Evolutionary conservation across 2,888 invertebrate species (phyloP).

Genomic region (Miltochrista miniata): DNA sequence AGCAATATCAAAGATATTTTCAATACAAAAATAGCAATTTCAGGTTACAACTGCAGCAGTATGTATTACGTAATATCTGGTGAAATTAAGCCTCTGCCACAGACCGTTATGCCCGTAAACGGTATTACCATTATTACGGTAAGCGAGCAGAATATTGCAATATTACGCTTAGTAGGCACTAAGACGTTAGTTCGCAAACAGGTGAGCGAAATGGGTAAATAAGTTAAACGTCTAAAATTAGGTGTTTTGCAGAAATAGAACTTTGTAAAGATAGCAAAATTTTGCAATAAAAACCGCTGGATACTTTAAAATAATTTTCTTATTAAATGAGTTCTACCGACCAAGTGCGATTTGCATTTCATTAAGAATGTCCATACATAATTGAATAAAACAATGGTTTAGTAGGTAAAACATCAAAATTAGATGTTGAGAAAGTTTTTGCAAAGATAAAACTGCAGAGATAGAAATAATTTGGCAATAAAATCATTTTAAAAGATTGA

Average conservation of each 20-base stretch:
- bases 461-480: too few species aligned
- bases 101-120: neutral
- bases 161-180: conserved; percentile 5
- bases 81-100: conserved; percentile 6
- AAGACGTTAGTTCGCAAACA: conserved; percentile 4
- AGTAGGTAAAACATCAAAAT: too few species aligned
- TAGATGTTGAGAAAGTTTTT: too few species aligned
- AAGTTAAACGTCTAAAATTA: neutral
- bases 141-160: conserved; percentile 4
- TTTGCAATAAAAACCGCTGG: conserved; percentile 12
- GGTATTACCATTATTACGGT: conserved; percentile 2
- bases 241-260: neutral
- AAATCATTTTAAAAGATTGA: too few species aligned
- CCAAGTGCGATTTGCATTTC: too few species aligned
- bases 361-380: too few species aligned
- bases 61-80: conserved; percentile 1
- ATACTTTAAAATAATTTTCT: too few species aligned
- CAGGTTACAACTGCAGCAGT: neutral
- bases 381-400: too few species aligned
- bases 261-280: neutral
- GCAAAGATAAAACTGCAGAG: too few species aligned
- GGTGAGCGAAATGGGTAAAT: neutral
- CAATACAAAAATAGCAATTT: neutral
- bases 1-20: too few species aligned
- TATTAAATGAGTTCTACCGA: too few species aligned